Base-by-base conservation (phyloP, 2,888 invertebrate genomes). In the Dicranocentrus wangi region DNA sequence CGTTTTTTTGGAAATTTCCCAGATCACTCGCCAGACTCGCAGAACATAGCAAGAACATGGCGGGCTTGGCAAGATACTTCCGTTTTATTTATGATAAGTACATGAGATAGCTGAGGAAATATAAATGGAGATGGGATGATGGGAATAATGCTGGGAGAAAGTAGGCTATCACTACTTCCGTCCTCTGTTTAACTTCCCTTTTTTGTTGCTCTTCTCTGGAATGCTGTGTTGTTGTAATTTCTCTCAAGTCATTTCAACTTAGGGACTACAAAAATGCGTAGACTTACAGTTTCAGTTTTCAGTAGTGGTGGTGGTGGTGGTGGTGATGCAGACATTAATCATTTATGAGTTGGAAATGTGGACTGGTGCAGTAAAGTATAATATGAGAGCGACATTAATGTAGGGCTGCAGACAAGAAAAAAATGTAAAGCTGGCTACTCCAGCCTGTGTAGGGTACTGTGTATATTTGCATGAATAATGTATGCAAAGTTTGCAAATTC, bases 161-260 rank as follows among this genome's bases (percentile, higher is more conserved):
- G 66, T 76, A 53, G 76, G 76, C 66, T 63, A 76, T 76, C 76
- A 76, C 58, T n/a, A n/a, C n/a, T 76, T 76, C 76, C 76, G 53
- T 43, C 51, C 58, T 51, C 39, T 28, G 23, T 53, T 73, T 60
- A 73, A 63, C 19, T 63, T 73, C 73, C 73, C 51, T 51, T 73
- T 73, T 13, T 8, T 55, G 21, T 17, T 23, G 21, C 7, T n/a
- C 17, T 23, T 55, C 5, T 17, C 17, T 51, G n/a, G 5, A 10
- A 8, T 51, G 51, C 21, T 55, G 55, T 15, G 17, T 55, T 55
- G 47, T 17, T 32, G 10, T 32, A 32, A 32, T 32, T 32, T 32
- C 32, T 32, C 10, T 32, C 32, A 10, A 32, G 32, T 32, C 32
- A 32, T 32, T 32, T n/a, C n/a, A n/a, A n/a, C n/a, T n/a, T n/a